These are phyloP conservation scores for Caenorhabditis panamensis DNA, from an alignment of 2,888 invertebrate genomes.

Conservation along the genomic window DNA sequence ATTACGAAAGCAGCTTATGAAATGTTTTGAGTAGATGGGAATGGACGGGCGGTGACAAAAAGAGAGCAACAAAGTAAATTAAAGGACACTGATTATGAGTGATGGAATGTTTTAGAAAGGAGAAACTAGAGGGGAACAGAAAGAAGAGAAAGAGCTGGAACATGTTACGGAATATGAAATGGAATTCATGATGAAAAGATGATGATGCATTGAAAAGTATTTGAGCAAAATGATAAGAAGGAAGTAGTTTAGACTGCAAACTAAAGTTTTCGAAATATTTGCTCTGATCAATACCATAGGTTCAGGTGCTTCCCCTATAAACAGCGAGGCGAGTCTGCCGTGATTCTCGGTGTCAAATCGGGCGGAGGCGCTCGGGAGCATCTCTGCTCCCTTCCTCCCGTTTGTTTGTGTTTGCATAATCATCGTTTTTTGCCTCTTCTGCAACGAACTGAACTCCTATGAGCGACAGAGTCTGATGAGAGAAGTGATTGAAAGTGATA, in stretches of 20 bases:
- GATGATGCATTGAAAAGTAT: too few relatives aligned
- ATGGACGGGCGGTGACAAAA: background rate
- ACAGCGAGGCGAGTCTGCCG: conserved; percentile 21
- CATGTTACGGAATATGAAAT: background rate
- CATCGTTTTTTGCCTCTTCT: conserved; percentile 29
- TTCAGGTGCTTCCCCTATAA: conserved; percentile 12
- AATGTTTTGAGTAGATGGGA: conserved; percentile 16
- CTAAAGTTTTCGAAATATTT: too few relatives aligned
- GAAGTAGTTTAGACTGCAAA: too few relatives aligned
- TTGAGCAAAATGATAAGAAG: too few relatives aligned
- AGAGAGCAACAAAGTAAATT: background rate
- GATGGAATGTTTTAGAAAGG: background rate
- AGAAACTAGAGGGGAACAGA: background rate
- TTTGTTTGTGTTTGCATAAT: conserved; percentile 56
- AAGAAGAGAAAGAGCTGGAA: background rate
- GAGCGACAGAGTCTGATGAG: conserved; percentile 84
- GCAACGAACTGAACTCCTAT: conserved; percentile 12
- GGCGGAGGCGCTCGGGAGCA: conserved; percentile 22
- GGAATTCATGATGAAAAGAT: too few relatives aligned
- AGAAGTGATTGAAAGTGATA: conserved; percentile 1
- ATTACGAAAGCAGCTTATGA: conserved; percentile 36
- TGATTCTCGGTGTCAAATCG: conserved; percentile 53
- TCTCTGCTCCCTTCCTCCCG: conserved; percentile 6
- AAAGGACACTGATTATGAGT: background rate
- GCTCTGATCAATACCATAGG: conserved; percentile 6